A percentile compares a stretch with the other conserved stretches of the same genome.
These are phyloP conservation scores for Hippasteria phrygiana DNA, from an alignment of 53 echinoderm and acorn worm species.

Conservation along the genomic window DNA sequence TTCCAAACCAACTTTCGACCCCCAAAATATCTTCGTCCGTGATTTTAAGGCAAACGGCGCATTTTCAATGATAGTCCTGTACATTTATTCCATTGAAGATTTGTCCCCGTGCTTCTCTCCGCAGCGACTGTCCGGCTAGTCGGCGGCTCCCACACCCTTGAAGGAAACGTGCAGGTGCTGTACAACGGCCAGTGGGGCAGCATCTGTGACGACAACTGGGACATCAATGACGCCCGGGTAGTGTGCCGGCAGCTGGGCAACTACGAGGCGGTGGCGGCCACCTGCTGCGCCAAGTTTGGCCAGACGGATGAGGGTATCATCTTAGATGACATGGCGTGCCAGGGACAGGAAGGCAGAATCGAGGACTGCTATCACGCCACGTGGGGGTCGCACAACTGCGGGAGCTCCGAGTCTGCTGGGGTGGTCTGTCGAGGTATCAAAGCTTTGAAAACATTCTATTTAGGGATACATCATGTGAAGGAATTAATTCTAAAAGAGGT, in stretches of 20 bases:
- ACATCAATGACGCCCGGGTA: slow-evolving; percentile 81
- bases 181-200: slow-evolving; percentile 72
- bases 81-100: no score
- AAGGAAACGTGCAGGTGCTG: slow-evolving; percentile 78
- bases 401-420: slow-evolving; percentile 79
- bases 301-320: slow-evolving; percentile 27
- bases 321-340: slow-evolving; percentile 83
- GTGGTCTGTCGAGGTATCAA: slow-evolving; percentile 82
- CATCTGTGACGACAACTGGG: slow-evolving; percentile 92
- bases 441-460: no score
- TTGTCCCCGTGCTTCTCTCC: neutral
- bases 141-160: slow-evolving; percentile 53
- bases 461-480: no score
- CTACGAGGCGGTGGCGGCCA: slow-evolving; percentile 80
- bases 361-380: slow-evolving; percentile 90
- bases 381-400: slow-evolving; percentile 89
- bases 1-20: no score
- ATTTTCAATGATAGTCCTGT: no score
- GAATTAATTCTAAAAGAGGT: no score
- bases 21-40: no score
- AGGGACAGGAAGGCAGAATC: slow-evolving; percentile 77
- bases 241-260: slow-evolving; percentile 92
- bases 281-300: slow-evolving; percentile 76
- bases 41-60: no score
- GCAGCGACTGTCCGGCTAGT: slow-evolving; percentile 75